Evolutionary conservation across 2,797 vertebrate species (phyloP), one percentile per base, ranked within the genome.

Genomic region (Eremophila alpestris): DNA sequence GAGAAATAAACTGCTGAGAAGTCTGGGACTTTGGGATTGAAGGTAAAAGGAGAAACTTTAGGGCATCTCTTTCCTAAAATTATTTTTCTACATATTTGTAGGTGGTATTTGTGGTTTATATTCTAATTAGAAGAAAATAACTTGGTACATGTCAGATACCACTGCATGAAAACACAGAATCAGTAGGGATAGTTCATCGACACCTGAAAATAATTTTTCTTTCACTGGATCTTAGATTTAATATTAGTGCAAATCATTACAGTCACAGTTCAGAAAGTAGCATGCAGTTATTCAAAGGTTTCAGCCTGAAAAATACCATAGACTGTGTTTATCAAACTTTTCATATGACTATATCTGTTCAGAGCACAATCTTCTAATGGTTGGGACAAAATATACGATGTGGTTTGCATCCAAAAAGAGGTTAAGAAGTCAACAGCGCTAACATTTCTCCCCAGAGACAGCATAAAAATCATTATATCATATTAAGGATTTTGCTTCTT

Each of bases 401-500:
- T 75, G 49, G 59, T 54, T 74, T 82, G 40, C 70, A 92, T 65
- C 58, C 23, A 26, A 55, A 71, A 55, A 71, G 64, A 82, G 51
- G 59, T 46, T 68, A 83, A 41, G 64, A 88, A 89, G 85, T 62
- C 36, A 17, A 63, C 23, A 41, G 6, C 45, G 87, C 38, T 38
- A 87, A 69, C 78, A 83, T 48, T 40, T 91, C 46, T 92, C 96
- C 78, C 89, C 21, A 7, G 80, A 87, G 67, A 76, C 10, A 45
- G 67, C 73, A 92, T 64, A 93, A 90, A 94, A 92, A 83, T 86
- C 80, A 88, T 83, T 91, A 41, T 83, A 90, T 74, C 19, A 36
- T 71, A 90, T 89, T 85, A 94, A 87, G 89, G 88, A 87, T 90
- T 93, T 76, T 89, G 71, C 90, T 94, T 82, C 73, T 85, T 84